Evolutionary conservation across 2,113 vertebrate species (phyloP), one percentile per base, ranked within the genome.

Genomic region (Microtus montanus): DNA sequence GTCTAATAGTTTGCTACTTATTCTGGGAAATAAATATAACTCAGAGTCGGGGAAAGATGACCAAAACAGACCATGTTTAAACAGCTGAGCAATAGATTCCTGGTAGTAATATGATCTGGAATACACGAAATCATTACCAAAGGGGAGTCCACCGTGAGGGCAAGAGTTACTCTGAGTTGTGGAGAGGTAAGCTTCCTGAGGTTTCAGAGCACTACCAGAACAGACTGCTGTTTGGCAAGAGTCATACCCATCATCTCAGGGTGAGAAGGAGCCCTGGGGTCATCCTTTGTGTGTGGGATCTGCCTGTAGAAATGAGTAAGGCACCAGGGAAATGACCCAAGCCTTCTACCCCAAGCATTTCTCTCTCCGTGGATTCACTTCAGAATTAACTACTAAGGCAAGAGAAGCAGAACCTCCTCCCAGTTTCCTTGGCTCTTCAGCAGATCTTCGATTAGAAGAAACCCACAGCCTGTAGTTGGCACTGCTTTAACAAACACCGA

Each of bases 11-110:
- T 79, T 79, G 82, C 66, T 87, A 68, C 38, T 95, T 85, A 82
- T 96, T 97, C 95, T 97, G 92, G 96, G 95, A 97, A 98, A 96
- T 96, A 97, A 97, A 95, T 96, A 85, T 35, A 58, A 92, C 89
- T 95, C 83, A 93, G 91, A 95, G 38, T 38, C 9, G 30, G 64
- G 38, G 66, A 87, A 95, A 90, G 84, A 77, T 92, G 96, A 93
- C 90, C 80, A 94, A 97, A 97, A 96, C 96, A 96, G 91, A 96
- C 70, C 38, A 47, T 95, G 93, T 96, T 96, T 79, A 96, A 95
- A 97, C 89, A 89, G 92, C 87, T 93, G 94, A 96, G 92, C 89
- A 80, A 96, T 96, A n/a, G 1, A 96, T 98, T 96, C 71, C 78
- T 95, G 68, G 77, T 68, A 96, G 90, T 95, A 94, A 94, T 90